Evolutionary conservation across 2,888 invertebrate species (phyloP), one percentile per base, ranked within the genome.

Genomic region (Augiades crinisus): DNA sequence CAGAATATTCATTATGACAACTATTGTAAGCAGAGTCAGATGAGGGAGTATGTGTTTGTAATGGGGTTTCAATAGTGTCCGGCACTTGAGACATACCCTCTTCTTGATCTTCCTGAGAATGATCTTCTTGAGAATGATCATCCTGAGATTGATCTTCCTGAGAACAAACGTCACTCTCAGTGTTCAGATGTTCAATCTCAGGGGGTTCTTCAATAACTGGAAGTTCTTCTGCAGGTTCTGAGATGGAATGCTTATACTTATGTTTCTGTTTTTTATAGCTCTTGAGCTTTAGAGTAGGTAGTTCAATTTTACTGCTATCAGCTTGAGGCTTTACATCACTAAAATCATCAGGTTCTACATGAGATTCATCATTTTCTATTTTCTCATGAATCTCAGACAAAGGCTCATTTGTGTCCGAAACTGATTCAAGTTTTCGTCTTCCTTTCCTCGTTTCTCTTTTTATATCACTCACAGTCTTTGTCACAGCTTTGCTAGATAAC

Each of bases 21-120:
- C 84, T 86, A 56, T 85, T 85, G 55, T 87, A 86, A 24, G 83
- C 86, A 14, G 86, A 85, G 65, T 87, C 87, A 47, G 81, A 80
- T 47, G 84, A 83, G 43, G 82, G 85, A 24, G 72, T 70, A 34
- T 78, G 79, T 37, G 75, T 71, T 57, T 78, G 74, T 30, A 65
- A 70, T 51, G 75, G 79, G 57, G 72, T 70, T 56, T 80, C 79
- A 70, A 70, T 78, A 49, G 65, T 55, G 57, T 73, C 68, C 45
- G 64, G 56, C 47, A 65, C 65, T 63, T 70, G 73, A 37, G 19
- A 37, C 7, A 51, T 61, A 61, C 62, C 59, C 31, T 72, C 72
- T 45, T 56, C 57, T 41, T 64, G 61, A 24, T 72, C 70, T 12
- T 78, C 78, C 10, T 67, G 67, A 56, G 53, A n/a, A n/a, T n/a